Evolutionary conservation across 1,140 invertebrate species (phyloP), one percentile per base, ranked within the genome.

Genomic region (Reticulitermes speratus): DNA sequence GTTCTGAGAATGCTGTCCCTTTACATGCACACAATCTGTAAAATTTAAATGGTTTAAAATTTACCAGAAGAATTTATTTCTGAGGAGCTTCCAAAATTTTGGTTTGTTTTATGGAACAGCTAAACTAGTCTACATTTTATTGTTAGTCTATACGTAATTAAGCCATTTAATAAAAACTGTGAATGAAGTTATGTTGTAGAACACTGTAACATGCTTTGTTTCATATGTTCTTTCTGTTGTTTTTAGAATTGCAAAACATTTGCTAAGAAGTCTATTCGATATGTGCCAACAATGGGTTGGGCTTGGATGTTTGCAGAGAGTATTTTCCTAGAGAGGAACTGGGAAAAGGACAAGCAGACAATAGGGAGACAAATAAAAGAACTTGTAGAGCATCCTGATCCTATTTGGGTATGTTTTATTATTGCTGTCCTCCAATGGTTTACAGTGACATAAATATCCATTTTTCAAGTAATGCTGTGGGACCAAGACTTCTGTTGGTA

Each of bases 271-370:
- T 95, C 95, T 12, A 95, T 99, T 88, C 94, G 96, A 88, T 98
- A 97, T 89, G 93, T 99, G 87, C 98, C 98, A n/a, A 95, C 97
- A 12, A 94, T 99, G 87, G 98, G 98, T 84, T 99, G 98, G 97
- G 95, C 95, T 87, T 99, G 97, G 97, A 96, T 96, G 92, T 97
- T 98, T 91, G 96, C 95, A 12, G 98, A 99, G 91, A 96, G 95
- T 91, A 96, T 98, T 87, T 99, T 99, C 91, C 92, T 99, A 52
- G 96, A 98, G 90, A 94, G 98, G 88, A 96, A 96, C 88, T 99
- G 96, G 94, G 95, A 97, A 44, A 97, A 98, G 91, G 98, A 98
- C 90, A 96, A 94, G 90, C 93, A 95, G 89, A 95, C 95, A 82
- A 97, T 99, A 88, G 93, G 94, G 85, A 91, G 91, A 52, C 97